These are phyloP conservation scores for Chiloscyllium plagiosum DNA, from an alignment of 2,113 vertebrate genomes.

Conservation along the genomic window DNA sequence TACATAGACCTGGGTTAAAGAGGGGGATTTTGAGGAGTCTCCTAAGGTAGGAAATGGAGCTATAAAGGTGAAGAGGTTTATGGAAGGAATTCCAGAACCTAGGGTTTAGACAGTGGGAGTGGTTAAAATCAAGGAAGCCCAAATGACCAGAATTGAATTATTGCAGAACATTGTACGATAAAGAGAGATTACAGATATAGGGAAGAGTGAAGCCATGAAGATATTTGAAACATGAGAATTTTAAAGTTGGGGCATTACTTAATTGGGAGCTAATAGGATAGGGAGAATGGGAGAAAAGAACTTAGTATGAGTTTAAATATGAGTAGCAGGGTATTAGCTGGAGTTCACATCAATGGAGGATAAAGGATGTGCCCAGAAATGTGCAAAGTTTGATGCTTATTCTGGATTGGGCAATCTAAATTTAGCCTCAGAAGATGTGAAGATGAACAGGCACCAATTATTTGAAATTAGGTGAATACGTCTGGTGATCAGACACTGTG, in stretches of 20 bases:
- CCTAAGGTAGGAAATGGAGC: neutral
- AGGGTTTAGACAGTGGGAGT: neutral
- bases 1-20: neutral
- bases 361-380: neutral
- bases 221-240: neutral
- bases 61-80: neutral
- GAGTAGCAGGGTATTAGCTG: neutral
- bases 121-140: neutral
- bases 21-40: neutral
- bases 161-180: neutral
- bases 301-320: neutral
- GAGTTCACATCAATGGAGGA: neutral
- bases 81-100: neutral
- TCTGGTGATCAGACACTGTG: too few relatives aligned
- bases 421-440: too few relatives aligned
- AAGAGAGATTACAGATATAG: neutral
- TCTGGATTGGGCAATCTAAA: too few relatives aligned
- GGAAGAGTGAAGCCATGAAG: neutral
- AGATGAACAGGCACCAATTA: too few relatives aligned
- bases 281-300: too few relatives aligned
- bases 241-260: neutral
- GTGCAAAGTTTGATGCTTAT: too few relatives aligned
- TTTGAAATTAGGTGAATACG: too few relatives aligned
- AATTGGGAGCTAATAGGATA: neutral
- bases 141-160: neutral